Conservation (phyloP, 2,113 vertebrate genomes). For the Microcebus jonahi region DNA sequence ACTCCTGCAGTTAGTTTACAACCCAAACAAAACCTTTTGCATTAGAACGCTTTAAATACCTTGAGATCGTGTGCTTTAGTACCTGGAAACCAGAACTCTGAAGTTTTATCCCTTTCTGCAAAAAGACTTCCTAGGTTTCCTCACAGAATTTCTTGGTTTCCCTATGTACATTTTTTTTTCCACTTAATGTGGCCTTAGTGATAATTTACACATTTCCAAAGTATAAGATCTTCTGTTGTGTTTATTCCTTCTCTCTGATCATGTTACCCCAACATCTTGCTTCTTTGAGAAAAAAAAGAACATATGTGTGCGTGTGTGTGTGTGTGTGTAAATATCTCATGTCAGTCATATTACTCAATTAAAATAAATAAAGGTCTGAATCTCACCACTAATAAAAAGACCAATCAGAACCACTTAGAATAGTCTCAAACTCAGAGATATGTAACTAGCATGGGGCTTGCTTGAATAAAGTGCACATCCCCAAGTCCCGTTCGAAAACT, state of each 20-base stretch:
- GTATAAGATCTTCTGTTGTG: neutral
- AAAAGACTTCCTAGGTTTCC: neutral
- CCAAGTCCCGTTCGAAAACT: neutral
- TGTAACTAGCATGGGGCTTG: neutral
- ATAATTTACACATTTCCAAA: neutral
- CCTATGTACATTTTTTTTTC: neutral
- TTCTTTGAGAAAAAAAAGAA: neutral
- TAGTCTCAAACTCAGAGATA: neutral
- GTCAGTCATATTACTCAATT: neutral
- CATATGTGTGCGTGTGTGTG: neutral
- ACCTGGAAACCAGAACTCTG: conserved; percentile 25
- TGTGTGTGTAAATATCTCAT: neutral
- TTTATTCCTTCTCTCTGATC: neutral
- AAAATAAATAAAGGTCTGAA: neutral
- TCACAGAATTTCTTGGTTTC: neutral
- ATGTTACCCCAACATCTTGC: neutral
- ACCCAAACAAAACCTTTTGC: conserved; percentile 45
- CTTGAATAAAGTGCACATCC: neutral
- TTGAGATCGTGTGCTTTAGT: neutral
- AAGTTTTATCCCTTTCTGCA: conserved; percentile 9
- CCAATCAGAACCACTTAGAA: neutral
- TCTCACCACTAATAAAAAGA: neutral
- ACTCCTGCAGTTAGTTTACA: conserved; percentile 13
- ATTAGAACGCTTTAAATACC: conserved; percentile 12
- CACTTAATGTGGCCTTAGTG: neutral